These are phyloP conservation scores for Chloropsis cyanopogon DNA, from an alignment of 2,113 vertebrate genomes.

Conservation along the genomic window DNA sequence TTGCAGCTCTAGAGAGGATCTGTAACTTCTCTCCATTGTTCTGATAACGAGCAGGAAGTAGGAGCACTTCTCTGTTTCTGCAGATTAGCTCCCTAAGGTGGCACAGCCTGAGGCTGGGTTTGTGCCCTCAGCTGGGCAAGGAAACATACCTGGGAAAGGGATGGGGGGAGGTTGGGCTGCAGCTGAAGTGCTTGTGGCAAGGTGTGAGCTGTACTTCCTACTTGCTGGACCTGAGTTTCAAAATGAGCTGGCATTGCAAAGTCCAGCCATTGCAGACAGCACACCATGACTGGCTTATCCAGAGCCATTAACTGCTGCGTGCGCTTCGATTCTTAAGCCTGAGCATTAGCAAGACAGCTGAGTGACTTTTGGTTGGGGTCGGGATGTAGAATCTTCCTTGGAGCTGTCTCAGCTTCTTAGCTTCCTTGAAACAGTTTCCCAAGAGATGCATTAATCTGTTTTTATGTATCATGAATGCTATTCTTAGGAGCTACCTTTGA, in stretches of 20 bases:
- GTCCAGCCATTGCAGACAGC: neutral
- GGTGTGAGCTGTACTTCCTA: neutral
- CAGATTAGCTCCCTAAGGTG: neutral
- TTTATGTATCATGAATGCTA: neutral
- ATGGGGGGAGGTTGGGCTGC: neutral
- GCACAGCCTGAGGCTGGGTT: neutral
- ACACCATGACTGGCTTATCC: neutral
- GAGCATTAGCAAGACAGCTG: neutral
- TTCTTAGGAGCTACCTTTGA: neutral
- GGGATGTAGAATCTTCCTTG: neutral
- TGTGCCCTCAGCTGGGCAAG: neutral
- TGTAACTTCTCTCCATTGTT: neutral
- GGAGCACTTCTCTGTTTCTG: neutral
- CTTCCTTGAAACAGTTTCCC: neutral
- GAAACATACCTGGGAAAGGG: fast-evolving
- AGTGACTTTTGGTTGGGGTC: neutral
- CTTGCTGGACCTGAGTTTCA: neutral
- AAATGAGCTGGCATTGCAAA: neutral
- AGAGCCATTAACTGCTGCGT: neutral
- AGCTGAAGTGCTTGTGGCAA: neutral
- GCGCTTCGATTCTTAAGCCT: neutral
- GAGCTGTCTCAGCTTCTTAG: neutral
- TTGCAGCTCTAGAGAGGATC: neutral
- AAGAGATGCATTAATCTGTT: neutral
- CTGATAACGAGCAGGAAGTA: neutral